Evolutionary conservation across 1,140 invertebrate genomes (phyloP).

Genomic region (Calephelis nemesis): DNA sequence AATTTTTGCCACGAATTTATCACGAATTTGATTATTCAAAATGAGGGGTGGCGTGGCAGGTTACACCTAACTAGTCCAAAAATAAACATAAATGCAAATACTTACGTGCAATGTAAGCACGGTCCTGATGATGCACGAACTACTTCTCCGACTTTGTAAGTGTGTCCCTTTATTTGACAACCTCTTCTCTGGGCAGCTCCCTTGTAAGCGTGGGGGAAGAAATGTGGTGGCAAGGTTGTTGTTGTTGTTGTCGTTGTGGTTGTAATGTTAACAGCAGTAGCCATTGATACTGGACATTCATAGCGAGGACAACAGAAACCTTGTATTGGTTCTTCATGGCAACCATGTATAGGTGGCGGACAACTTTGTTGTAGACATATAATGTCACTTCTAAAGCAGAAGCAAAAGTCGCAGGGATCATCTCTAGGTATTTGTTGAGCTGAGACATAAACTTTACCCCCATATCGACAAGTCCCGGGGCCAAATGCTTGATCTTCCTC

Average conservation of each 20-base stretch:
- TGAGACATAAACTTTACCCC: slow-evolving; percentile 94
- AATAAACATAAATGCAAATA: slow-evolving; percentile 47
- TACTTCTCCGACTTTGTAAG: slow-evolving; percentile 90
- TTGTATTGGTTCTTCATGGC: slow-evolving; percentile 93
- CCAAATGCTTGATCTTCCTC: slow-evolving; percentile 88
- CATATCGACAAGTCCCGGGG: slow-evolving; percentile 93
- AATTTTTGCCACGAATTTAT: too few species aligned
- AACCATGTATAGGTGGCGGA: slow-evolving; percentile 94
- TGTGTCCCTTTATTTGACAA: slow-evolving; percentile 90
- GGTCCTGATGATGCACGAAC: slow-evolving; percentile 92
- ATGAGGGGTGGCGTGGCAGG: too few species aligned
- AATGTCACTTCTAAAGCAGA: slow-evolving; percentile 97
- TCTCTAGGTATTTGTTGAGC: slow-evolving; percentile 96
- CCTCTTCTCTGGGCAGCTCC: slow-evolving; percentile 86
- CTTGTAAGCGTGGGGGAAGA: slow-evolving; percentile 88
- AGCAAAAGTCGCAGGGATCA: slow-evolving; percentile 97
- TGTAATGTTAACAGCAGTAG: slow-evolving; percentile 86
- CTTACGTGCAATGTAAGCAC: slow-evolving; percentile 95
- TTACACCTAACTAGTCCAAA: too few species aligned
- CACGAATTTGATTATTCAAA: too few species aligned
- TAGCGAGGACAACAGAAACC: slow-evolving; percentile 97
- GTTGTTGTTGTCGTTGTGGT: slow-evolving; percentile 92
- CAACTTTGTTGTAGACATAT: slow-evolving; percentile 97
- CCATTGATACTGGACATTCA: slow-evolving; percentile 94
- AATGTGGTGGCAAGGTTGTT: slow-evolving; percentile 91